These are phyloP conservation scores for Toxotes lorentzi DNA, from an alignment of 2,797 vertebrate species.

Conservation along the genomic window DNA sequence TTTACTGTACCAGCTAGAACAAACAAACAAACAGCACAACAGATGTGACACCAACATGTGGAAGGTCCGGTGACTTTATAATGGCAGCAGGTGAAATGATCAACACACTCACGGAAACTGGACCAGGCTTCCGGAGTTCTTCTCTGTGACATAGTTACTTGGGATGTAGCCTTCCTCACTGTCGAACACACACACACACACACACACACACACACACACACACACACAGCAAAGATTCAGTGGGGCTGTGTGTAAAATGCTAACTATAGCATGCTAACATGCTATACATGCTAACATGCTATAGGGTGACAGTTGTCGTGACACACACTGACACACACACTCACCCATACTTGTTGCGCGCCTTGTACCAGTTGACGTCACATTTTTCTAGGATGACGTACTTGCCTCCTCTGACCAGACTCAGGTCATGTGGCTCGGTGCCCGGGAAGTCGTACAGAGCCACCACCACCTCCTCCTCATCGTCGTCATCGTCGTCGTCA, in stretches of 20 bases:
- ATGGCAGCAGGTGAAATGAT: conserved; percentile 6
- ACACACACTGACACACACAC: background rate
- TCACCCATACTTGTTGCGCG: conserved; percentile 89
- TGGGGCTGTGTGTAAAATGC: too few species aligned
- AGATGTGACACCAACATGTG: too few species aligned
- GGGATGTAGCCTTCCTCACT: conserved; percentile 95
- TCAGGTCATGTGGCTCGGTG: conserved; percentile 90
- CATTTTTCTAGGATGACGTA: conserved; percentile 90
- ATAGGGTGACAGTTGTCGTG: too few species aligned
- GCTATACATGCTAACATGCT: too few species aligned
- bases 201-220: conserved; percentile 50
- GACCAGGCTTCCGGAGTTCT: conserved; percentile 89
- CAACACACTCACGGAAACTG: conserved; percentile 90
- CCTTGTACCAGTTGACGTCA: conserved; percentile 93
- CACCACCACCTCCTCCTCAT: conserved; percentile 84
- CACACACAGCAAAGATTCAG: too few species aligned
- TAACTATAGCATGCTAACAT: too few species aligned
- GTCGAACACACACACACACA: conserved; percentile 56
- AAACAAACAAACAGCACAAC: conserved; percentile 22
- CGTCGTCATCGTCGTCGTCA: conserved; percentile 53
- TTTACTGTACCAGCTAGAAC: conserved; percentile 93
- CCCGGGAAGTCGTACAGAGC: conserved; percentile 92
- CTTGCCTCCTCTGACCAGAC: conserved; percentile 88
- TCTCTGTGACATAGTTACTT: conserved; percentile 94
- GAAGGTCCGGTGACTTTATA: background rate